Conservation (phyloP, 2,113 vertebrate genomes). For the Leucoraja erinaceus region DNA sequence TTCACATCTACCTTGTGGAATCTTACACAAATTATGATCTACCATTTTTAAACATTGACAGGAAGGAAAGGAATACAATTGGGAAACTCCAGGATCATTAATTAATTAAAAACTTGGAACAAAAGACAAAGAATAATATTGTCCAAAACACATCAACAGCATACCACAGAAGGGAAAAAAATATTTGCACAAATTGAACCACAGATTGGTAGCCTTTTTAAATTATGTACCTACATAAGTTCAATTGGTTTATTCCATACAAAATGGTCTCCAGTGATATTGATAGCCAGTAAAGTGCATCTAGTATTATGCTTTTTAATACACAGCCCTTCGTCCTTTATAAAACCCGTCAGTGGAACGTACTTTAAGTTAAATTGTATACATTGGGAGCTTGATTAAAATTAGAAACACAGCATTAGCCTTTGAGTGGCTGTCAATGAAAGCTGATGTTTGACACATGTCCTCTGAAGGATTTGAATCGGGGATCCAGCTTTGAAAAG, state of each 20-base stretch:
- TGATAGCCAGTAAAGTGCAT: background rate
- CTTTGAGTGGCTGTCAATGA: background rate
- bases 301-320: background rate
- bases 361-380: background rate
- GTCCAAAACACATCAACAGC: background rate
- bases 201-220: background rate
- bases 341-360: background rate
- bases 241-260: too few species aligned
- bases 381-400: slow-evolving; percentile 9
- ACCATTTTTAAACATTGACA: background rate
- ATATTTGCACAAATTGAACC: background rate
- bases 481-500: background rate
- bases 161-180: background rate
- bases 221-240: background rate
- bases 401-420: too few species aligned
- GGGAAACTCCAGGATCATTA: background rate
- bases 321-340: background rate
- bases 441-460: background rate
- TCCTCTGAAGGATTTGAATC: slow-evolving; percentile 6
- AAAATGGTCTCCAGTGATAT: background rate
- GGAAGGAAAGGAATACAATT: background rate
- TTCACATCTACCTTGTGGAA: too few species aligned
- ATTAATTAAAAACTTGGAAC: background rate
- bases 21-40: background rate
- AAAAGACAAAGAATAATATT: background rate